These are phyloP conservation scores for Palythoa grandis DNA, from an alignment of 92 coral and sea anemone species.

Conservation along the genomic window DNA sequence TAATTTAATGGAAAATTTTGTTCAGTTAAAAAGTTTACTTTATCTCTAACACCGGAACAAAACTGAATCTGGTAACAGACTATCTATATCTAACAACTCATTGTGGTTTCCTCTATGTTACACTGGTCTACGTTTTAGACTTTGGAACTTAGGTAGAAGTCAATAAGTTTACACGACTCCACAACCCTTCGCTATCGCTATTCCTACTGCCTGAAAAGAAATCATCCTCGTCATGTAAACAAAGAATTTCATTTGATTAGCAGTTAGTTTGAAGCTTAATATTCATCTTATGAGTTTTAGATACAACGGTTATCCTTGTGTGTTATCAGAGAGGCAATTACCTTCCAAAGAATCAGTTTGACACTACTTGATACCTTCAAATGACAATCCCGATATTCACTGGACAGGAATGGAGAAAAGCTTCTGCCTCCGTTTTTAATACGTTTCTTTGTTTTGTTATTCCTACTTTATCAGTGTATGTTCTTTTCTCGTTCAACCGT, in stretches of 20 bases:
- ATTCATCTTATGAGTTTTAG: neutral
- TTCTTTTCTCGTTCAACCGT: slow-evolving; percentile 9
- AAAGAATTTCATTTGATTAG: neutral
- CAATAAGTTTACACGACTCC: neutral
- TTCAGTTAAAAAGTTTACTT: too few species aligned
- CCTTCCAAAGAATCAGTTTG: neutral
- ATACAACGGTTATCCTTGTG: neutral
- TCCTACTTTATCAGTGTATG: neutral
- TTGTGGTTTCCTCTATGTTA: too few species aligned
- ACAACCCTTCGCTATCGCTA: neutral
- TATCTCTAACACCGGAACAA: too few species aligned
- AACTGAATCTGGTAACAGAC: too few species aligned
- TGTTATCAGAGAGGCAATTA: neutral
- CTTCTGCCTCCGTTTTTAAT: neutral
- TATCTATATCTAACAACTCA: too few species aligned
- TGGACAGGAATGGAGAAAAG: neutral
- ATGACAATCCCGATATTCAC: neutral
- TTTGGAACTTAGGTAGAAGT: neutral
- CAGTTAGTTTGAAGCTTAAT: neutral
- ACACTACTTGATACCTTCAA: neutral
- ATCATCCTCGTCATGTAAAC: neutral
- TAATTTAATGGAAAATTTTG: too few species aligned
- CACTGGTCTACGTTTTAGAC: neutral
- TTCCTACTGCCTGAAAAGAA: neutral
- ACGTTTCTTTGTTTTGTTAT: neutral